Evolutionary conservation across 64 coral and sea anemone genomes (phyloP).

Genomic region (Astreopora myriophthalma): DNA sequence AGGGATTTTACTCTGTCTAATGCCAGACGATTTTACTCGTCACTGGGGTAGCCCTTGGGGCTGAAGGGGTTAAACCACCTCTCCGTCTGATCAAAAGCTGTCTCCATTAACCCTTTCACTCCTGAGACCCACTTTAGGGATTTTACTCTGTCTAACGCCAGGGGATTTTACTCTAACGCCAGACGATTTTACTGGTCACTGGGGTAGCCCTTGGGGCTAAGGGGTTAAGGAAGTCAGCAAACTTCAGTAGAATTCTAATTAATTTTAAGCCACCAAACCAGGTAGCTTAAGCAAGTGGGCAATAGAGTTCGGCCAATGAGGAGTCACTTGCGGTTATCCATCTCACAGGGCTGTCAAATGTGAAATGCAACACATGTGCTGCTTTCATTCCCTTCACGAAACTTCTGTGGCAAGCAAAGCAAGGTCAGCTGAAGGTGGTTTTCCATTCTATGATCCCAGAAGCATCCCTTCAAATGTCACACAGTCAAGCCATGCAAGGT

Average conservation of each 20-base stretch:
- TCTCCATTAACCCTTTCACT: too few species aligned
- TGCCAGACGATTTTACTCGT: too few species aligned
- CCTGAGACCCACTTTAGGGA: too few species aligned
- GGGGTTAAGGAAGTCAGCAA: too few species aligned
- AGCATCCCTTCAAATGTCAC: background rate
- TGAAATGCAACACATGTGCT: constrained; percentile 7
- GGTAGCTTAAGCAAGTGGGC: background rate
- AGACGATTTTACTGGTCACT: too few species aligned
- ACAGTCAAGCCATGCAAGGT: background rate
- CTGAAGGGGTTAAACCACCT: too few species aligned
- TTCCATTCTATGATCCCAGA: background rate
- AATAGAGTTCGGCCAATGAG: background rate
- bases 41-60: too few species aligned
- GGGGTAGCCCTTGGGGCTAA: too few species aligned
- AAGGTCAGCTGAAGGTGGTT: background rate
- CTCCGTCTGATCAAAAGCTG: too few species aligned
- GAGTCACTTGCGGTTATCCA: background rate
- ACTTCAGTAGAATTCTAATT: background rate
- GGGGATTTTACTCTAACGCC: too few species aligned
- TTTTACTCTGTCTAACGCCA: too few species aligned
- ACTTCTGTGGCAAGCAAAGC: background rate
- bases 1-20: too few species aligned
- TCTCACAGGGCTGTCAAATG: constrained; percentile 1
- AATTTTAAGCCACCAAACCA: background rate
- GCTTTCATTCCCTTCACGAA: background rate